Percentiles rank a stretch among this genome's conserved stretches.
Conservation (phyloP, 2,797 vertebrate genomes). For the Chelon auratus region DNA sequence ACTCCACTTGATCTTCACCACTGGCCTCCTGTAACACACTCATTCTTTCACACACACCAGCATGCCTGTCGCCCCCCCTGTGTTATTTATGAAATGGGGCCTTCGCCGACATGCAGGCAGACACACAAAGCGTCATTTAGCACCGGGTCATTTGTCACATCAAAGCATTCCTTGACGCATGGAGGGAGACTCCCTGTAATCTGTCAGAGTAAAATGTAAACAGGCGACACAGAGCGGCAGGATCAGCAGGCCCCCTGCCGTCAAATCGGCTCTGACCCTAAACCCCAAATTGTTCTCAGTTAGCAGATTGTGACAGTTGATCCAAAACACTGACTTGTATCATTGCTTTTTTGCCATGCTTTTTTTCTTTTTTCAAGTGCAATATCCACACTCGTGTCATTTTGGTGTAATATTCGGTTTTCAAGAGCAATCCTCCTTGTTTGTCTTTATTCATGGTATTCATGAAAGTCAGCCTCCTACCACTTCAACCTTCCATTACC, state of each 20-base stretch:
- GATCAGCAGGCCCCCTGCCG: slow-evolving; percentile 64
- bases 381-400: too few relatives aligned
- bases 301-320: slow-evolving; percentile 44
- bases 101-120: slow-evolving; percentile 63
- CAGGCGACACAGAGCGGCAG: slow-evolving; percentile 55
- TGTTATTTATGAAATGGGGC: slow-evolving; percentile 63
- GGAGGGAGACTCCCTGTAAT: slow-evolving; percentile 73
- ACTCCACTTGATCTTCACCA: slow-evolving; percentile 49
- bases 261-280: slow-evolving; percentile 61
- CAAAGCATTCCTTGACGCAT: slow-evolving; percentile 81
- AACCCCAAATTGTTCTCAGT: slow-evolving; percentile 51
- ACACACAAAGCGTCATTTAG: slow-evolving; percentile 77
- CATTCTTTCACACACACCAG: slow-evolving; percentile 43
- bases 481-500: too few relatives aligned
- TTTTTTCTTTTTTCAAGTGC: too few relatives aligned
- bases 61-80: slow-evolving; percentile 15
- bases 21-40: slow-evolving; percentile 25
- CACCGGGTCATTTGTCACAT: slow-evolving; percentile 77
- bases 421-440: too few relatives aligned
- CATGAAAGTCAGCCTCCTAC: too few relatives aligned
- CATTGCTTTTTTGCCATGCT: background rate
- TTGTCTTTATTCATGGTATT: too few relatives aligned
- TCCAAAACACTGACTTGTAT: slow-evolving; percentile 27
- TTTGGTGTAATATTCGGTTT: too few relatives aligned
- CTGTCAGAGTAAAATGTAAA: slow-evolving; percentile 69